Evolutionary conservation across 2,797 vertebrate genomes (phyloP).

Genomic region (Gouania willdenowi): DNA sequence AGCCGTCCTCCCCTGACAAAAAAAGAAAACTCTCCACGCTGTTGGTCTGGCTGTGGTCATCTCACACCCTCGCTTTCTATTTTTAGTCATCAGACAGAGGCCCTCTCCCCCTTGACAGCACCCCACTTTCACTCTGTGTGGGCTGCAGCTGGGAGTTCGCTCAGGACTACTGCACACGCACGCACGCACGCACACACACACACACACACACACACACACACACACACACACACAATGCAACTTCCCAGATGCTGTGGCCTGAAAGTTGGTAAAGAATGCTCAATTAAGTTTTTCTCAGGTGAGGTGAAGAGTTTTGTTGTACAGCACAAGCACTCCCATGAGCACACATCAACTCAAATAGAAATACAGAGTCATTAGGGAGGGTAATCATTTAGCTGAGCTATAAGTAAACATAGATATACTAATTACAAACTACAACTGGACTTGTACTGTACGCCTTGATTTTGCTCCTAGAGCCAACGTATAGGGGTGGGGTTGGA

Average conservation of each 20-base stretch:
- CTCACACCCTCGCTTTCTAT: constrained; percentile 62
- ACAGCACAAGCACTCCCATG: not conserved
- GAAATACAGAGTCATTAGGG: too few species aligned
- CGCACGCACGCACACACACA: constrained; percentile 1
- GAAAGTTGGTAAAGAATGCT: constrained; percentile 19
- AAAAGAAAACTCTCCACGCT: constrained; percentile 41
- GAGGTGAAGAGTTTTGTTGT: constrained; percentile 16
- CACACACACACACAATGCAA: constrained; percentile 21
- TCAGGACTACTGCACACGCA: constrained; percentile 22
- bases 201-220: too few species aligned
- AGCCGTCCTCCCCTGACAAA: not conserved
- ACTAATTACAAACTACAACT: not conserved
- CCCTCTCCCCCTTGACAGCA: constrained; percentile 37
- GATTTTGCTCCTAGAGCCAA: constrained; percentile 13
- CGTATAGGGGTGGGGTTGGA: constrained; percentile 34
- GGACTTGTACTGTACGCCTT: not conserved
- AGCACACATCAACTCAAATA: not conserved
- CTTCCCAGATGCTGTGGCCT: constrained; percentile 18
- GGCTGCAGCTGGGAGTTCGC: constrained; percentile 23
- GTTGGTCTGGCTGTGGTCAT: constrained; percentile 37
- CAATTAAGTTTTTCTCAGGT: constrained; percentile 28
- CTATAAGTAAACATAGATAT: too few species aligned
- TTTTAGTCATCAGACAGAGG: constrained; percentile 58
- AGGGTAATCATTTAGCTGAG: too few species aligned
- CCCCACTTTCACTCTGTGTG: constrained; percentile 54